These are phyloP conservation scores for Drosophila nigricruria DNA, from an alignment of 2,888 invertebrate species.

Conservation along the genomic window DNA sequence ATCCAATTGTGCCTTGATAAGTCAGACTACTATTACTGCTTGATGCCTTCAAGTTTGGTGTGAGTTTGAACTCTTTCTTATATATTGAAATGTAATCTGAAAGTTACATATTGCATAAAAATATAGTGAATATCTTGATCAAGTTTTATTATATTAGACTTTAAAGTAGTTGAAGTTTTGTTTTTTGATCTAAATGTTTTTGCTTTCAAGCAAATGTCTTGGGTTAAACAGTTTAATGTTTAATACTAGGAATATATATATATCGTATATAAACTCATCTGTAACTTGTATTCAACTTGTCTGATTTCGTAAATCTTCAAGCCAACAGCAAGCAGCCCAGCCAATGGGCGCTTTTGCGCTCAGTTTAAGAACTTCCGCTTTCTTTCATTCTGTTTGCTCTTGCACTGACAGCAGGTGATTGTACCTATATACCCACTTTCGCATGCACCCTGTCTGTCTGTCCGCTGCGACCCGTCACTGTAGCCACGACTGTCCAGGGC, in stretches of 20 bases:
- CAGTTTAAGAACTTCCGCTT: slow-evolving; percentile 32
- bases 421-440: slow-evolving; percentile 21
- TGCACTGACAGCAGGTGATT: slow-evolving; percentile 19
- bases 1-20: no score
- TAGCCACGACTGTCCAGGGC: slow-evolving; percentile 54
- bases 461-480: background rate
- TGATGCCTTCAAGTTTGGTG: no score
- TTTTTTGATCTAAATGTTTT: no score
- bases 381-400: slow-evolving; percentile 6
- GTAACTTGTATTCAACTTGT: background rate
- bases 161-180: no score
- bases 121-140: no score
- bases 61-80: no score
- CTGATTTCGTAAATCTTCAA: slow-evolving; percentile 12
- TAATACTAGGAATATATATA: background rate
- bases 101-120: no score
- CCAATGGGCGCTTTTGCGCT: slow-evolving; percentile 14
- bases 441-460: slow-evolving; percentile 12
- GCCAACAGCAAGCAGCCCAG: slow-evolving; percentile 1
- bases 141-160: no score
- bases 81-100: no score
- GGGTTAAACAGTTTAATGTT: no score
- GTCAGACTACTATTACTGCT: no score
- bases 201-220: no score
- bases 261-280: background rate